Evolutionary conservation across 2,888 invertebrate species (phyloP), one percentile per base, ranked within the genome.

Genomic region (Crematogaster levior): DNA sequence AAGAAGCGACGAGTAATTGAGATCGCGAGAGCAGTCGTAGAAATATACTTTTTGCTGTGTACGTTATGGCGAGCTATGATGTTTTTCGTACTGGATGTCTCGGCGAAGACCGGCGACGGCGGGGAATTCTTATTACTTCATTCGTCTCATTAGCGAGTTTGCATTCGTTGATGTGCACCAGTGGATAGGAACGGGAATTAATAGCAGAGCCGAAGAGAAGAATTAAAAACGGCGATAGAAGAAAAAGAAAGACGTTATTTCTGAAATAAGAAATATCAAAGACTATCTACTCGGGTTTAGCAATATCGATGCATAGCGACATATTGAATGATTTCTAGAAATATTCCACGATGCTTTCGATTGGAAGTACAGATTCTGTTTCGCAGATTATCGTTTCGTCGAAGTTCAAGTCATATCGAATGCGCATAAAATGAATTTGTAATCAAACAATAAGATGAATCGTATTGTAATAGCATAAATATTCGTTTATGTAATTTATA

Each of bases 121-220:
- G 40, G 58, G 27, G 24, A 63, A 73, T 80, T 58, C 81, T 84
- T 85, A 87, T 75, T 87, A 84, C 79, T 83, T 75, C 75, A 63
- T 82, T 82, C 81, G 85, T 82, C 83, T 85, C 84, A 82, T 89
- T 84, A 85, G 83, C 72, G 83, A 82, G 82, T 74, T 80, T 74
- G 81, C 58, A 63, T 74, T 81, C 81, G 85, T 81, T 77, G 82
- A 82, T 82, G 86, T 80, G 75, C 80, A 72, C 61, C 70, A 65
- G 15, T 37, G 53, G 70, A 82, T 58, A 40, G 85, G 63, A 82
- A 81, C 60, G 80, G 63, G 85, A 80, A 85, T 87, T 79, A 88
- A 89, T 84, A 83, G 82, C 74, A 72, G 56, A 61, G 24, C 12
- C 72, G 53, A 61, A 74, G 75, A 80, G 37, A 48, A 48, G 27